phyloP scores from a whole-genome alignment of 2,797 vertebrate genomes.

The Etheostoma perlongum region DNA sequence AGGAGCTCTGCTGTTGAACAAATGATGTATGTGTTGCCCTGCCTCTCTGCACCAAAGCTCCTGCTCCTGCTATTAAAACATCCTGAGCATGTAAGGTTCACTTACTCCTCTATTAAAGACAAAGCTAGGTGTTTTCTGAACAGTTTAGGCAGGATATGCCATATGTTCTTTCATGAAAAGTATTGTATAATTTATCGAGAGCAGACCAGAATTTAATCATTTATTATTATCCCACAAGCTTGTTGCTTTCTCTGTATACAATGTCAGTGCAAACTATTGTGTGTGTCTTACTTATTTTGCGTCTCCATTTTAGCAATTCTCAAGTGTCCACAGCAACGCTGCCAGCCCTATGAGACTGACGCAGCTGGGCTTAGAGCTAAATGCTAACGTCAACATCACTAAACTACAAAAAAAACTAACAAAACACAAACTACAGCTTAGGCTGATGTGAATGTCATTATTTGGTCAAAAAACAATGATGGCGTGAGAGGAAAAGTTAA shows the following conservation, averaged over 20 bases:
- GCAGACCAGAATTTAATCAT: background rate
- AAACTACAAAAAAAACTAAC: background rate
- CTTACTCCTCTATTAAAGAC: conserved; percentile 4
- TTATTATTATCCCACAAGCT: background rate
- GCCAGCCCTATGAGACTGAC: background rate
- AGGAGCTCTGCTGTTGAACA: conserved; percentile 25
- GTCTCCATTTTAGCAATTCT: background rate
- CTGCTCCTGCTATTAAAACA: background rate
- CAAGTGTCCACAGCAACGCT: background rate
- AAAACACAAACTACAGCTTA: background rate
- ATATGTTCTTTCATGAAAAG: background rate
- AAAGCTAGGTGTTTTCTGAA: conserved; percentile 2
- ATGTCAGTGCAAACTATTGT: background rate
- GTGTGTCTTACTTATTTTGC: too few relatives aligned
- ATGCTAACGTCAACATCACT: background rate
- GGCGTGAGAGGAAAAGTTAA: too few relatives aligned
- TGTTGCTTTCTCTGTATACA: background rate
- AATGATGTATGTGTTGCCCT: conserved; percentile 34
- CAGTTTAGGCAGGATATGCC: background rate
- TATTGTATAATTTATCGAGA: background rate
- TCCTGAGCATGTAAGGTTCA: conserved; percentile 1
- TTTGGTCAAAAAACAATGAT: too few relatives aligned
- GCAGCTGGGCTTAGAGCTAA: background rate
- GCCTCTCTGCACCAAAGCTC: background rate
- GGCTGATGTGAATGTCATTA: background rate